A percentile compares a stretch with the other conserved stretches of the same genome.
Conservation (phyloP, 2,113 vertebrate genomes). For the Eleginops maclovinus region DNA sequence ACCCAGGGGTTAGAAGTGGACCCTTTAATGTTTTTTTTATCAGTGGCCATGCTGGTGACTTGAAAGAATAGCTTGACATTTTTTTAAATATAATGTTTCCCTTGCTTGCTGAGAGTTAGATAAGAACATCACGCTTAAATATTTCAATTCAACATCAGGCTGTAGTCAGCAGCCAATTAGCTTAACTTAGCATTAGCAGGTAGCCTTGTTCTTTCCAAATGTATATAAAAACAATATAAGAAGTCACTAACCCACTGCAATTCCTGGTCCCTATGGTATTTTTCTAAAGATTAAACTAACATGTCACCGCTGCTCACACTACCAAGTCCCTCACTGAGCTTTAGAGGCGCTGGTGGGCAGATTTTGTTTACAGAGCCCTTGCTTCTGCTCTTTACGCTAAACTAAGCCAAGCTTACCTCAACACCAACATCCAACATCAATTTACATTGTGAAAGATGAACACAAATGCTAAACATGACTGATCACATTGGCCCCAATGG, state of each 20-base stretch:
- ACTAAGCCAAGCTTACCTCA: too few relatives aligned
- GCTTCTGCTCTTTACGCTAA: too few relatives aligned
- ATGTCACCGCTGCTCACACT: too few relatives aligned
- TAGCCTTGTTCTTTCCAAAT: neutral
- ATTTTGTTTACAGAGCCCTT: neutral
- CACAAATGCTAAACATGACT: neutral
- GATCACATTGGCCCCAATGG: neutral
- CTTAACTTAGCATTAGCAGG: neutral
- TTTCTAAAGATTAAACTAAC: too few relatives aligned
- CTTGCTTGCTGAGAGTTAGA: neutral
- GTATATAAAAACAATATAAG: neutral
- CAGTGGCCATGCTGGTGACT: neutral
- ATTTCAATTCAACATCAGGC: neutral
- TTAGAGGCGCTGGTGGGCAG: neutral
- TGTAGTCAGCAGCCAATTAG: neutral
- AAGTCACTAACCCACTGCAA: too few relatives aligned
- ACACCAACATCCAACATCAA: neutral
- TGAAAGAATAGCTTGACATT: slow-evolving; percentile 1
- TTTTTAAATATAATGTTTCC: neutral
- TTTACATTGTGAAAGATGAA: slow-evolving; percentile 4
- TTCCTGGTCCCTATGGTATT: too few relatives aligned
- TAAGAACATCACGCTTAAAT: neutral
- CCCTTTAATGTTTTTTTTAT: neutral
- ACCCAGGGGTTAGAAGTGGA: neutral
- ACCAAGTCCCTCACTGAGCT: neutral